phyloP scores from a whole-genome alignment of 1,140 invertebrate genomes.

The Lepeophtheirus salmonis region DNA sequence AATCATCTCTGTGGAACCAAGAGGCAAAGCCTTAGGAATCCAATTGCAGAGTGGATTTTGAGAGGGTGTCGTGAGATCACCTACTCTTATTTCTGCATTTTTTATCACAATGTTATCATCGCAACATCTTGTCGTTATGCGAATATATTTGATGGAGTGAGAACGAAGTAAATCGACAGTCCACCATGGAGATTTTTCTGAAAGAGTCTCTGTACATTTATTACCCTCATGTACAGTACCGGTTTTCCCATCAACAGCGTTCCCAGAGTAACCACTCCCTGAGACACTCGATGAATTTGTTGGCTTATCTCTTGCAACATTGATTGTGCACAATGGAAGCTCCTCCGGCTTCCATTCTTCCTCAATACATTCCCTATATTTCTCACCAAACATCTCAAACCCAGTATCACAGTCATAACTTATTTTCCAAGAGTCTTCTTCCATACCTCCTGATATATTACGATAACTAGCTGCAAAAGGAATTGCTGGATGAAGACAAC shows the following conservation, averaged over 20 bases:
- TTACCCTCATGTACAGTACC: conserved; percentile 52
- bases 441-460: neutral
- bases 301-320: conserved; percentile 64
- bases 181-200: conserved; percentile 77
- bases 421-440: conserved; percentile 10
- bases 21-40: conserved; percentile 69
- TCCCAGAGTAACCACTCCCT: conserved; percentile 51
- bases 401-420: conserved; percentile 16
- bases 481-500: conserved; percentile 2
- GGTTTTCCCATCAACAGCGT: conserved; percentile 64
- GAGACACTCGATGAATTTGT: conserved; percentile 72
- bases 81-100: conserved; percentile 73
- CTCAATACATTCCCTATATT: conserved; percentile 5
- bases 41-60: conserved; percentile 74
- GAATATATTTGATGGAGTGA: conserved; percentile 58
- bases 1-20: conserved; percentile 73
- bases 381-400: conserved; percentile 22
- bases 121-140: conserved; percentile 45
- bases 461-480: conserved; percentile 12
- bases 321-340: conserved; percentile 32
- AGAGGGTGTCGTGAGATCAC: conserved; percentile 63
- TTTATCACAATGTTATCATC: conserved; percentile 32
- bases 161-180: conserved; percentile 60
- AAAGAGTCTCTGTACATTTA: conserved; percentile 65
- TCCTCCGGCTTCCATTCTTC: conserved; percentile 1